A percentile compares a stretch with the other conserved stretches of the same genome.
phyloP scores from a whole-genome alignment of 2,797 vertebrate species.

The Spatula clypeata region DNA sequence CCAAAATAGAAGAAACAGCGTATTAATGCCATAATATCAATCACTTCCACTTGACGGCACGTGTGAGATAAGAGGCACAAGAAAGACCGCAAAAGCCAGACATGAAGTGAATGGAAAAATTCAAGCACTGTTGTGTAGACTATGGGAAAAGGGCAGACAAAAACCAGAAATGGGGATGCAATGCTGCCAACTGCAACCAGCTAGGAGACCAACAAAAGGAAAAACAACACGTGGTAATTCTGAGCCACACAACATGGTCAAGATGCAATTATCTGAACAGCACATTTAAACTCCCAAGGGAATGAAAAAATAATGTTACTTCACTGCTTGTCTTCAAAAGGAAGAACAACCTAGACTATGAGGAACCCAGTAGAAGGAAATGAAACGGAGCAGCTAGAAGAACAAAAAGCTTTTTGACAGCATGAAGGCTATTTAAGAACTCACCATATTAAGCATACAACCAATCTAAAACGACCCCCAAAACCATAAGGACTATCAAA shows the following conservation, averaged over 20 bases:
- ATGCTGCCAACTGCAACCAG: neutral
- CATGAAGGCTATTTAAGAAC: neutral
- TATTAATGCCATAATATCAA: neutral
- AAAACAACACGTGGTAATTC: neutral
- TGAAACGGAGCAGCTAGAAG: neutral
- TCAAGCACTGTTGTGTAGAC: neutral
- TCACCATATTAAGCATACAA: neutral
- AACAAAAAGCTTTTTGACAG: neutral
- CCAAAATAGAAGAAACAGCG: neutral
- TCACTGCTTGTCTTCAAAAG: neutral
- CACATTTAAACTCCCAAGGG: neutral
- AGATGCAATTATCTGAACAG: neutral
- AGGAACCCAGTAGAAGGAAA: neutral
- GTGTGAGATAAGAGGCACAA: neutral
- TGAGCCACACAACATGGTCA: neutral
- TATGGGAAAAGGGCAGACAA: neutral
- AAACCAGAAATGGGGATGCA: neutral
- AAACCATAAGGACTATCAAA: neutral
- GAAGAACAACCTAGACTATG: fast-evolving
- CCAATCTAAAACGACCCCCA: neutral
- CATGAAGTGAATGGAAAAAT: neutral
- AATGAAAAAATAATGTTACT: neutral
- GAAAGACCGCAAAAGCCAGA: neutral
- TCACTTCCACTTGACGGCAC: neutral
- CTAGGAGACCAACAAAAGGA: neutral